phyloP scores from a whole-genome alignment of 2,113 vertebrate genomes.

The Bucco capensis region DNA sequence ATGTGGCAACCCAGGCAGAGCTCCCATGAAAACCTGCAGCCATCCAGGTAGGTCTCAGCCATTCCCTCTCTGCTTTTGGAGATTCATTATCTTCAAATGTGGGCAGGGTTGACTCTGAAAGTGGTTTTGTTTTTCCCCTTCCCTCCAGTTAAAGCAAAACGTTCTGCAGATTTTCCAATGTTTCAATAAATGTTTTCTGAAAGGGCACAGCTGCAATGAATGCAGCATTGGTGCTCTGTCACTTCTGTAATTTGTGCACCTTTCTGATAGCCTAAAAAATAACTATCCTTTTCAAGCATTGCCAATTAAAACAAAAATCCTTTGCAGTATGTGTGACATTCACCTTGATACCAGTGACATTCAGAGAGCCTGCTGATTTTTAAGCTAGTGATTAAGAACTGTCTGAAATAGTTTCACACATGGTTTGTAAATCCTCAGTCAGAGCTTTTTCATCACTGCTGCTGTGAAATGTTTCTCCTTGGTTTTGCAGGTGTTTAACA shows the following conservation, averaged over 20 bases:
- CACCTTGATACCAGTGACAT: slow-evolving; percentile 19
- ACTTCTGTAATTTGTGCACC: not conserved
- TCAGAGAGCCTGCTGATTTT: slow-evolving; percentile 16
- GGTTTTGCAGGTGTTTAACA: not conserved
- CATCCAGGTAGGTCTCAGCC: not conserved
- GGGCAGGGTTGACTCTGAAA: not conserved
- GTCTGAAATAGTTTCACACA: slow-evolving; percentile 49
- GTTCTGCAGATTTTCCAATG: not conserved
- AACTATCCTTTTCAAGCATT: not conserved
- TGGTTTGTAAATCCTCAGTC: slow-evolving; percentile 34
- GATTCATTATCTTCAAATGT: not conserved
- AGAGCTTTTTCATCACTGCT: slow-evolving; percentile 7
- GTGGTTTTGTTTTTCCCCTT: not conserved
- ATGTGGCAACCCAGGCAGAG: not conserved
- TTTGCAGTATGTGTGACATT: not conserved
- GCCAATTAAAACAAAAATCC: not conserved
- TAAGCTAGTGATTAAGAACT: slow-evolving; percentile 45
- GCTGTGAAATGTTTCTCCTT: slow-evolving; percentile 24
- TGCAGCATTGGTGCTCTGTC: not conserved
- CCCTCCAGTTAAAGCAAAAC: not conserved
- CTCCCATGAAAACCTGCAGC: rapidly evolving
- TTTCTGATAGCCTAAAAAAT: not conserved
- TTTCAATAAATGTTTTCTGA: not conserved
- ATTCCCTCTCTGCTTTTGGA: not conserved
- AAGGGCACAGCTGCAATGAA: not conserved